Base-by-base conservation (phyloP, 2,113 vertebrate species). In the Delphinus delphis region DNA sequence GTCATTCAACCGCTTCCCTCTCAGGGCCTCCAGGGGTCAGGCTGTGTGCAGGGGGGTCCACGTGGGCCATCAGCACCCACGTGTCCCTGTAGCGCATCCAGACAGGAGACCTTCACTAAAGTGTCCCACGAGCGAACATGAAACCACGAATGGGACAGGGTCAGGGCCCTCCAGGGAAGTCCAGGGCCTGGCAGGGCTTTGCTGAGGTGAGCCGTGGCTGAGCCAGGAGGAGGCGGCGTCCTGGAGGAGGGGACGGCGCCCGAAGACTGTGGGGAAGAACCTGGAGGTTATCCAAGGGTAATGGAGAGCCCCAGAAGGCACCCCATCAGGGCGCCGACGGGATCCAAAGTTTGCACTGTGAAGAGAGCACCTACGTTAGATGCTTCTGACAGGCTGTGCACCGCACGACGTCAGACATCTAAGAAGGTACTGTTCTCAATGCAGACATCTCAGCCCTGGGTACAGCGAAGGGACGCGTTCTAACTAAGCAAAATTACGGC, bases 101-200 rank as follows among this genome's bases (percentile, higher is more conserved):
- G 36, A 25, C 33, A 9, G 0, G 67, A 18, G 70, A 15, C 41
- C 58, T 50, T 53, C 2, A 1, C 25, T 20, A 2, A 9, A 5
- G 18, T 0, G 0, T 12, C 26, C 33, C 65, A 26, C 12, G 1
- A 36, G 67, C 2, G 1, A 23, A 23, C 0, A 23, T 0, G 9
- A 26, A 71, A 18, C 25, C 67, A 23, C 79, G 13, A 1, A 6
- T 13, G 36, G 36, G 53, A 41, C 67, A 73, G 36, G 6, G 53
- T 15, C 5, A 23, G 68, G 10, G 28, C 70, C 53, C 53, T 58
- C 85, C 36, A 25, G 53, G 53, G 2, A 44, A 33, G 38, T 55
- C 28, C 36, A 2, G 38, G 53, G 7, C 68, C 38, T 0, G 3
- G 36, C 44, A 58, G 53, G 79, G 28, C 65, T 38, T 55, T 70